Evolutionary conservation across 2,888 invertebrate species (phyloP), one percentile per base, ranked within the genome.

Genomic region (Adelognathus sp.): DNA sequence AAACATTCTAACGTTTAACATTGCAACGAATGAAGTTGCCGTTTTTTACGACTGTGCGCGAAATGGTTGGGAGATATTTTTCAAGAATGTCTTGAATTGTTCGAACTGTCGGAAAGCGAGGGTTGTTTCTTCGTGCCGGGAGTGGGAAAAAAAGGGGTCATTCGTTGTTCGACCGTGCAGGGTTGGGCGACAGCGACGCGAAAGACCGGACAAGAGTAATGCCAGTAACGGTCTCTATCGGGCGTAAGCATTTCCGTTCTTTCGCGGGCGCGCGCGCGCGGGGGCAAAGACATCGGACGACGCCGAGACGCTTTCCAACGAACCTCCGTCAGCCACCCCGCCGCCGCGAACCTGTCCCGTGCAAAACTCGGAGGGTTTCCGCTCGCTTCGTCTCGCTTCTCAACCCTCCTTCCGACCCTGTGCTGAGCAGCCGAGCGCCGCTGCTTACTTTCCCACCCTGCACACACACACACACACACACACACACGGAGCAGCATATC

Each of bases 231-330:
- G 54, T 69, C 21, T 33, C n/a, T n/a, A 24, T 31, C 36, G n/a
- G 16, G 2, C 41, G 46, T 14, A 31, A 56, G 56, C 46, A 76
- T 58, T 71, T 76, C 50, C 70, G 39, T 77, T 67, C 64, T 44
- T 72, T n/a, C n/a, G n/a, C n/a, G n/a, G n/a, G n/a, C n/a, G n/a
- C 1, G 60, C 29, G 33, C 29, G 72, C 24, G 16, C 14, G 46
- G 67, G 67, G 76, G 54, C 72, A 67, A 77, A 77, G 66, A 77
- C 71, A 52, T 54, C 60, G 33, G n/a, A 33, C 72, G 31, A 54
- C 60, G 67, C 24, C 44, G 60, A 72, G 67, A 67, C 72, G 66
- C 60, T 50, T 33, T n/a, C 60, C 60, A 66, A 56, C 56, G 29
- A 64, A 33, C 63, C 61, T 41, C 44, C 61, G 21, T 18, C 60